Percentiles rank a stretch among this genome's conserved stretches.
Conservation (phyloP, 2,113 vertebrate species). For the Oreochromis spilurus region DNA sequence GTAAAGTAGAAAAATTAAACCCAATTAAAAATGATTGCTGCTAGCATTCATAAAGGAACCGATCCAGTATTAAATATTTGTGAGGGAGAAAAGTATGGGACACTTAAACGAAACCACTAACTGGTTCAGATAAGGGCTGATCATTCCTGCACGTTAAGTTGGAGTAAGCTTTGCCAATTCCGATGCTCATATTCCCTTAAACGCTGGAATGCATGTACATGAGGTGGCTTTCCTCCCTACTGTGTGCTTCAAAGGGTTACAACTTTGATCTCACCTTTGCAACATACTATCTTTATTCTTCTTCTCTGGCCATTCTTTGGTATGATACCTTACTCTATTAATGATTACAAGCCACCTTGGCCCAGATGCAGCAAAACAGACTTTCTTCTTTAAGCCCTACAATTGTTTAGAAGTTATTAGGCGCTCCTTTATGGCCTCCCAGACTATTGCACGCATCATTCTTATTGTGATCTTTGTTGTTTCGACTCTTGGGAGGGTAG, state of each 20-base stretch:
- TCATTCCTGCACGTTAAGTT: neutral
- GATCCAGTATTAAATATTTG: neutral
- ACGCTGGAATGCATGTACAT: neutral
- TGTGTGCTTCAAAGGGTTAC: neutral
- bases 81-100: neutral
- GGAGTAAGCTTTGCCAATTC: neutral
- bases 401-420: too few species aligned
- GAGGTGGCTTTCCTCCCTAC: neutral
- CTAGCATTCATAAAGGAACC: neutral
- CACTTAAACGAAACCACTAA: neutral
- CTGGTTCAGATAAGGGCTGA: neutral
- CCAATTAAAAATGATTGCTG: neutral
- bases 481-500: too few species aligned
- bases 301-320: neutral
- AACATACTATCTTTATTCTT: neutral
- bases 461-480: too few species aligned
- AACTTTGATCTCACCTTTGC: neutral
- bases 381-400: too few species aligned
- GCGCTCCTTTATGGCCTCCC: too few species aligned
- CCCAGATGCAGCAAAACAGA: too few species aligned
- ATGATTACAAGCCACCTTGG: too few species aligned
- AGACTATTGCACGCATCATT: too few species aligned
- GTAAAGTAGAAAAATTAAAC: neutral
- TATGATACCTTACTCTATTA: too few species aligned
- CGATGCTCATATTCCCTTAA: neutral